Conservation (phyloP, 2,797 vertebrate genomes). For the Dendrocincla tyrannina region DNA sequence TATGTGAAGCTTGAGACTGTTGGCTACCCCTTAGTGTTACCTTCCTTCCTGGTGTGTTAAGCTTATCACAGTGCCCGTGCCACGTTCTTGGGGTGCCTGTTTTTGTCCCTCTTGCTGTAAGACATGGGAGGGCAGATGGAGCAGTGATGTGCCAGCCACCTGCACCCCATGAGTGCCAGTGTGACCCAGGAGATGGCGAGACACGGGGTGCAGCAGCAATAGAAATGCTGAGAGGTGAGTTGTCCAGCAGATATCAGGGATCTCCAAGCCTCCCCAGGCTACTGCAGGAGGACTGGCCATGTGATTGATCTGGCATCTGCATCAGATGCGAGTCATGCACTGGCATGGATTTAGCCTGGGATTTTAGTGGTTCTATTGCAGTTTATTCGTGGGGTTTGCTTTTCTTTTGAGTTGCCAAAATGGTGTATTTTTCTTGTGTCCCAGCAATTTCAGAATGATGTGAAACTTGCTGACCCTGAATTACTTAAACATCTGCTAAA, state of each 20-base stretch:
- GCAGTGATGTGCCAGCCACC: background rate
- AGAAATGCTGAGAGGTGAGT: background rate
- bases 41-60: background rate
- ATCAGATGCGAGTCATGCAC: background rate
- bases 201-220: background rate
- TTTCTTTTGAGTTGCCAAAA: background rate
- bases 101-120: background rate
- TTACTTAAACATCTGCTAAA: conserved; percentile 32
- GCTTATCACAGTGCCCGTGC: background rate
- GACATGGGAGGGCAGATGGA: background rate
- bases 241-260: fast-evolving
- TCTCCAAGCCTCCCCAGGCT: background rate
- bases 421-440: background rate
- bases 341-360: background rate
- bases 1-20: background rate
- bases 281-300: background rate
- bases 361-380: background rate
- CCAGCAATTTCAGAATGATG: background rate
- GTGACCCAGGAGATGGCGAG: fast-evolving
- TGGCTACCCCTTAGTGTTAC: background rate
- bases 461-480: conserved; percentile 32
- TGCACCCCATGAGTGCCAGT: fast-evolving
- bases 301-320: background rate
- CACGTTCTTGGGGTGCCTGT: background rate
- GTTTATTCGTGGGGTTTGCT: background rate